Evolutionary conservation across 2,888 invertebrate species (phyloP), one percentile per base, ranked within the genome.

Genomic region (Lapara coniferarum): DNA sequence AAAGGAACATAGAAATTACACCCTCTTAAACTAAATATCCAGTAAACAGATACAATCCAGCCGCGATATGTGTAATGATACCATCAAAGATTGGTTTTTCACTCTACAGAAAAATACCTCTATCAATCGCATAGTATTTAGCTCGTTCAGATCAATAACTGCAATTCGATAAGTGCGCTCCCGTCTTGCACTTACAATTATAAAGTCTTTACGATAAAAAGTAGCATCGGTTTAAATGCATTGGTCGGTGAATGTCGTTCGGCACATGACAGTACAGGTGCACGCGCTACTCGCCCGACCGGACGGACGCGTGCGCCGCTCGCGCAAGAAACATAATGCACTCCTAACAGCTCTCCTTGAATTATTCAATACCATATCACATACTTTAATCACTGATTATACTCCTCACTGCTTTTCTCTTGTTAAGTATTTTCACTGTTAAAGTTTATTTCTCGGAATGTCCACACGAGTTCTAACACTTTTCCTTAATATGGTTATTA

Each of bases 221-320:
- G 78, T 75, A 72, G 75, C 76, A 75, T 76, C 74, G 77, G 78
- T 75, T 72, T 70, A 67, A 72, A 73, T 78, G 74, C 69, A 69
- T 70, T 71, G 71, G 74, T 76, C 76, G 74, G 74, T 78, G 83
- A 79, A 80, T 84, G 81, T 73, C 72, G 76, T 76, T 74, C 72
- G 66, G 68, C 49, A 57, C 72, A 75, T 73, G 71, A 73, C 52
- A 67, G 73, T 72, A 73, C 79, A 80, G 79, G 81, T 80, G 79
- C 79, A 71, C 73, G 67, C 68, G 73, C 70, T 19, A 68, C 68
- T 80, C 76, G 75, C 76, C 74, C 70, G 72, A 70, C 77, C 80
- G 76, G 81, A 73, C 77, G 77, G 79, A 81, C 88, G 86, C 86
- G 87, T 84, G 87, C 84, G 78, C 79, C 71, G 74, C 76, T 76